These are phyloP conservation scores for Cosmorhoe ocellata DNA, from an alignment of 2,888 invertebrate genomes.

Conservation along the genomic window DNA sequence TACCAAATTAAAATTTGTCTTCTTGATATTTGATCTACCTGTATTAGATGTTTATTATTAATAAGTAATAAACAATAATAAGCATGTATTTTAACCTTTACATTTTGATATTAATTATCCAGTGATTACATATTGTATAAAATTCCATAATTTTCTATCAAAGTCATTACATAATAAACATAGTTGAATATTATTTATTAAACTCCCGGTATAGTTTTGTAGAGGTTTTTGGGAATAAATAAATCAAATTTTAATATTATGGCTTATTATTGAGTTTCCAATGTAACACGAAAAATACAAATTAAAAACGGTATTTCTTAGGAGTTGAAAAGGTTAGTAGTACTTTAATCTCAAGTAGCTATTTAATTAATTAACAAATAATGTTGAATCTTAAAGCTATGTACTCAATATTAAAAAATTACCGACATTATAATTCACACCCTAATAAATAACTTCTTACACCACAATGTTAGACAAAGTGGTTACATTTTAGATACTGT, in stretches of 20 bases:
- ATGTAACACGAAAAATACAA: background rate
- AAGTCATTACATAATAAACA: slow-evolving; percentile 36
- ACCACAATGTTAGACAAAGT: slow-evolving; percentile 2
- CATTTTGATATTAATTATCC: slow-evolving; percentile 24
- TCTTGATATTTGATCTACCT: no score
- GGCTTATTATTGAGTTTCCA: slow-evolving; percentile 40
- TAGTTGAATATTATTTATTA: slow-evolving; percentile 61
- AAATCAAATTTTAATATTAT: slow-evolving; percentile 62
- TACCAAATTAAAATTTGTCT: no score
- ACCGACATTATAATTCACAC: no score
- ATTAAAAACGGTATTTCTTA: background rate
- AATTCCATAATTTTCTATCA: slow-evolving; percentile 27
- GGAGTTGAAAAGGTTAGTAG: no score
- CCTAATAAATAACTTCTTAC: slow-evolving; percentile 1
- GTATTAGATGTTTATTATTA: no score
- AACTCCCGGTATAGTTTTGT: slow-evolving; percentile 79
- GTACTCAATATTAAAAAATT: no score
- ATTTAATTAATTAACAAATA: no score
- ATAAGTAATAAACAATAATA: no score
- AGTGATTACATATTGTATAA: slow-evolving; percentile 45
- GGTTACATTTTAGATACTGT: slow-evolving; percentile 95
- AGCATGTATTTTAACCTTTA: background rate
- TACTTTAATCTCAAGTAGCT: no score
- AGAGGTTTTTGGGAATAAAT: slow-evolving; percentile 77
- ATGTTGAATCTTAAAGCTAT: no score